Conservation (phyloP, 2,113 vertebrate species). For the Mirounga angustirostris region DNA sequence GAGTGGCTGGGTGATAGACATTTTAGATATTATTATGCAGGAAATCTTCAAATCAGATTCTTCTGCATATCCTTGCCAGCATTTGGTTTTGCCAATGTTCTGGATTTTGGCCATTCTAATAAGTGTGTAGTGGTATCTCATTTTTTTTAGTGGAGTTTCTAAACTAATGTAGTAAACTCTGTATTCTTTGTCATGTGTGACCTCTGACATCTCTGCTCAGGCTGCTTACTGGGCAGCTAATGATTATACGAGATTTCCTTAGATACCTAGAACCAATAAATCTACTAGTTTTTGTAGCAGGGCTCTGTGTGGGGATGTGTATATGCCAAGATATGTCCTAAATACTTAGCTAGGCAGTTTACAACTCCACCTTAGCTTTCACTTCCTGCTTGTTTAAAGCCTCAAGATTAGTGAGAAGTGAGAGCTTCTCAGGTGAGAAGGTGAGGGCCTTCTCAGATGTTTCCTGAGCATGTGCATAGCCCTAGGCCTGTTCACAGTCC, state of each 20-base stretch:
- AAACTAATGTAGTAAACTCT: background rate
- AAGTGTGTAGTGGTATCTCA: background rate
- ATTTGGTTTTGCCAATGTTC: background rate
- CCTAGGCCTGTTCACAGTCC: background rate
- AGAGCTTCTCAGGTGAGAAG: background rate
- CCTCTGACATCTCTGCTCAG: background rate
- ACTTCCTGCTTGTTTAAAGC: background rate
- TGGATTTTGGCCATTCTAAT: background rate
- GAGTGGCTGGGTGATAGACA: background rate
- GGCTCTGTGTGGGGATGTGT: background rate
- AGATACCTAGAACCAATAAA: background rate
- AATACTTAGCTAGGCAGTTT: background rate
- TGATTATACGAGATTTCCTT: background rate
- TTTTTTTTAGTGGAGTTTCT: background rate
- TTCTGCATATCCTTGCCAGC: background rate
- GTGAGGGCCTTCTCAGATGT: background rate
- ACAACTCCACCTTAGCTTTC: background rate
- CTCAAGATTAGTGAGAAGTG: background rate
- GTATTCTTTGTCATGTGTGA: background rate
- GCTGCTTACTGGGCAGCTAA: background rate
- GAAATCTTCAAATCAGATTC: background rate
- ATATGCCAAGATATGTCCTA: background rate
- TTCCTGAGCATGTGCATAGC: background rate
- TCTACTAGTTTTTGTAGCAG: background rate
- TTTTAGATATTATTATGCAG: background rate